A percentile compares a stretch with the other conserved stretches of the same genome.
These are phyloP conservation scores for Aplodontia rufa DNA, from an alignment of 2,113 vertebrate genomes.

Conservation along the genomic window DNA sequence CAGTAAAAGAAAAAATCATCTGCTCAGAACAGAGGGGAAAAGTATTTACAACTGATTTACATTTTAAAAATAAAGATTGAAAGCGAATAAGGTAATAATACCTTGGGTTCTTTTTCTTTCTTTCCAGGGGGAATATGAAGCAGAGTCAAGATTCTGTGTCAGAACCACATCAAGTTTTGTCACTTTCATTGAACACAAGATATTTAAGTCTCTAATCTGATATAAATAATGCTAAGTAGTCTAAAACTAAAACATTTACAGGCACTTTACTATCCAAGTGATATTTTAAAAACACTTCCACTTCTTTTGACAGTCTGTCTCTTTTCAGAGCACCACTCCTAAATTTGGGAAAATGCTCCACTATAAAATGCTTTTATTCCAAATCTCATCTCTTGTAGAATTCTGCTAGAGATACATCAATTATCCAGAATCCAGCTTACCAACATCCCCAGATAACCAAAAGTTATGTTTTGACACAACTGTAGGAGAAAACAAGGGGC, in stretches of 20 bases:
- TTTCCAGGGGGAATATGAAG: not conserved
- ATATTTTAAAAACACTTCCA: not conserved
- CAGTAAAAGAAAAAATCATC: not conserved
- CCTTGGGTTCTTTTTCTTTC: not conserved
- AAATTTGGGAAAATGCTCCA: not conserved
- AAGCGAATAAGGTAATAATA: slow-evolving; percentile 22
- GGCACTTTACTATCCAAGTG: not conserved
- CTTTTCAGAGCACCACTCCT: slow-evolving; percentile 20
- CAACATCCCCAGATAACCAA: not conserved
- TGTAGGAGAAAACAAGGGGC: not conserved
- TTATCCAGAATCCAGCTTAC: slow-evolving; percentile 8
- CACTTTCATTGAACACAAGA: not conserved
- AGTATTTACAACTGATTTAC: not conserved
- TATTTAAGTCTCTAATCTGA: not conserved
- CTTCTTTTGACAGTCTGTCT: not conserved
- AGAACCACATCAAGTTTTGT: not conserved
- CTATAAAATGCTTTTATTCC: slow-evolving; percentile 3
- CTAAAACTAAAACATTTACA: slow-evolving; percentile 33
- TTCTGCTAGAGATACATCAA: not conserved
- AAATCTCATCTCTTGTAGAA: slow-evolving; percentile 27
- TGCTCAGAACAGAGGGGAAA: not conserved
- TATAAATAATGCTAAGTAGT: slow-evolving; percentile 11
- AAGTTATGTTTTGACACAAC: not conserved
- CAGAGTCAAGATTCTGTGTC: slow-evolving; percentile 1
- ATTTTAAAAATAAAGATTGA: not conserved